Evolutionary conservation across 2,113 vertebrate genomes (phyloP).

Genomic region (Micronisus gabar): DNA sequence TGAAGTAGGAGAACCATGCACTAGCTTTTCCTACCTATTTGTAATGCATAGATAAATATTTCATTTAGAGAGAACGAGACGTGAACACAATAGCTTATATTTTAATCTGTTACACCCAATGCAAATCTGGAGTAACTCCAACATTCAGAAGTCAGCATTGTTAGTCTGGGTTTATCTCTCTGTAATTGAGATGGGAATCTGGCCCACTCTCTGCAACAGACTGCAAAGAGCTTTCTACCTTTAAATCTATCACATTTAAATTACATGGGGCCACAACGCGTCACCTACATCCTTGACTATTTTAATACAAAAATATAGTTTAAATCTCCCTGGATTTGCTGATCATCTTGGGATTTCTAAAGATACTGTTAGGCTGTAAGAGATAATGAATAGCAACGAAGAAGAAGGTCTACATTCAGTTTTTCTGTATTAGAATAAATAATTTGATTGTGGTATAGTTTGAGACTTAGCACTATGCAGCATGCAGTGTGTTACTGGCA

Average conservation of each 20-base stretch:
- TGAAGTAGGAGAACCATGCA: background rate
- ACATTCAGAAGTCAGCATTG: background rate
- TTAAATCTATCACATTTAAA: conserved; percentile 52
- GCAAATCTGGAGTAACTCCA: conserved; percentile 19
- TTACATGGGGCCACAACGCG: background rate
- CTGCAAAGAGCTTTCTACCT: conserved; percentile 36
- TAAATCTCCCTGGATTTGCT: conserved; percentile 50
- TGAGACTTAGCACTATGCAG: background rate
- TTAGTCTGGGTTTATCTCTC: background rate
- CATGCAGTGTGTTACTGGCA: background rate
- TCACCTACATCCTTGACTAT: conserved; percentile 60
- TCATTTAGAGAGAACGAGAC: background rate
- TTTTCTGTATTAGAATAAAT: conserved; percentile 16
- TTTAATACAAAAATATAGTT: conserved; percentile 58
- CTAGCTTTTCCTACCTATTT: background rate
- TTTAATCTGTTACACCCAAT: background rate
- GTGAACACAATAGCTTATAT: background rate
- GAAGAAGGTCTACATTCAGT: background rate
- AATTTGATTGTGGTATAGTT: background rate
- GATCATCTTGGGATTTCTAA: conserved; percentile 48
- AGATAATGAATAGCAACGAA: conserved; percentile 3
- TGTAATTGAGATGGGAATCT: conserved; percentile 28
- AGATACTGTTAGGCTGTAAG: conserved; percentile 15
- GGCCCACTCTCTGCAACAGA: background rate
- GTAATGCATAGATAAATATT: conserved; percentile 22